These are phyloP conservation scores for Lasioglossum albipes DNA, from an alignment of 1,140 invertebrate species.

Conservation along the genomic window DNA sequence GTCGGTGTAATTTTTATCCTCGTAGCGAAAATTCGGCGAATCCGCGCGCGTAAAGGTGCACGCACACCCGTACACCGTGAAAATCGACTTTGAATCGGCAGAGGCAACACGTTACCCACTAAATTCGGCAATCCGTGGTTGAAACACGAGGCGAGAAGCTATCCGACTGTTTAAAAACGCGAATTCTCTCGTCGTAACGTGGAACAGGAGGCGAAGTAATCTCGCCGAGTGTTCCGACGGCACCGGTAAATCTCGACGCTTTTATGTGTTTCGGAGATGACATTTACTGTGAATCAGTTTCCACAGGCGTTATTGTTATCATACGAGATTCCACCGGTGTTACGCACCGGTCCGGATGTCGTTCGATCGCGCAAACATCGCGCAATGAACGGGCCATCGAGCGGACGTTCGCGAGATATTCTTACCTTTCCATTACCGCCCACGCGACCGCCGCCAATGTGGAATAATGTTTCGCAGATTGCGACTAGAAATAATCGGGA, in stretches of 20 bases:
- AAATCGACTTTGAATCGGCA: too few species aligned
- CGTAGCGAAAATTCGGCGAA: too few species aligned
- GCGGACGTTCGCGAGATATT: conserved; percentile 26
- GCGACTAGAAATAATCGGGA: conserved; percentile 52
- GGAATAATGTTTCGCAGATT: conserved; percentile 50
- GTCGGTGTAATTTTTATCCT: too few species aligned
- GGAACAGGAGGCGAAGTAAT: too few species aligned
- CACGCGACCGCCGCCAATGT: conserved; percentile 13
- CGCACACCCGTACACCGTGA: too few species aligned
- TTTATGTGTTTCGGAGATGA: neutral
- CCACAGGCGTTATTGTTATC: neutral
- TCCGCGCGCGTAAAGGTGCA: too few species aligned
- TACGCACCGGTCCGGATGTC: conserved; percentile 22
- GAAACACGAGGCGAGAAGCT: too few species aligned
- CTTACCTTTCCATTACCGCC: conserved; percentile 50
- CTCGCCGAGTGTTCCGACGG: too few species aligned
- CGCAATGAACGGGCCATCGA: neutral
- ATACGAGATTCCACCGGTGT: conserved; percentile 2
- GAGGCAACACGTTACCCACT: too few species aligned
- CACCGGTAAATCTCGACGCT: neutral
- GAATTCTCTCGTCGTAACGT: too few species aligned
- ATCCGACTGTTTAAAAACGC: too few species aligned
- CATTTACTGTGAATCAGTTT: neutral
- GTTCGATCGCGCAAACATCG: conserved; percentile 7
- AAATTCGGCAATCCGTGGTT: too few species aligned